Evolutionary conservation across 2,797 vertebrate species (phyloP).

Genomic region (Anomalospiza imberbis): DNA sequence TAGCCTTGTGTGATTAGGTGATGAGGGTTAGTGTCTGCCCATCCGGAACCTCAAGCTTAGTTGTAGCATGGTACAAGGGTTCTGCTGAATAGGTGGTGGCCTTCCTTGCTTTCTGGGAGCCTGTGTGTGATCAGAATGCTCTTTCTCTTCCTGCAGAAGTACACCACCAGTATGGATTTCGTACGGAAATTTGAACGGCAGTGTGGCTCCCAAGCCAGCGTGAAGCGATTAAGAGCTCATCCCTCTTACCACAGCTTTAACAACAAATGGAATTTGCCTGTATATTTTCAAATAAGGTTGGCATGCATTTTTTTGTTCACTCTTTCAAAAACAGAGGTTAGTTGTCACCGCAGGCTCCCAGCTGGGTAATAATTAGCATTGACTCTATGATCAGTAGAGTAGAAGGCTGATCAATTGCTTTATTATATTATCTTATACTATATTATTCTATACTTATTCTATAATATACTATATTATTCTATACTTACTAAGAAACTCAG

Average conservation of each 20-base stretch:
- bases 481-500: no score
- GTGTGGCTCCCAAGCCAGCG: conserved; percentile 95
- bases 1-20: neutral
- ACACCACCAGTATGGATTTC: conserved; percentile 89
- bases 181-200: conserved; percentile 89
- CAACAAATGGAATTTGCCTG: conserved; percentile 95
- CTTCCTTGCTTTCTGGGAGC: neutral
- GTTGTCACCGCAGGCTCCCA: neutral
- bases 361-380: no score
- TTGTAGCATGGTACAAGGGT: neutral
- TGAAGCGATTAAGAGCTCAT: conserved; percentile 88
- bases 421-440: no score
- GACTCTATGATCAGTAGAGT: no score
- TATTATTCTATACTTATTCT: no score
- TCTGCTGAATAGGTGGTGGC: neutral
- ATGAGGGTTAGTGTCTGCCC: neutral
- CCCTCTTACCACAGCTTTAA: conserved; percentile 88
- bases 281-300: conserved; percentile 98
- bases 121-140: neutral
- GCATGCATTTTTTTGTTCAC: neutral
- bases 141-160: conserved; percentile 77
- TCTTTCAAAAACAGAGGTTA: neutral
- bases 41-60: neutral
- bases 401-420: no score
- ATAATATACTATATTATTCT: no score